Evolutionary conservation across 2,113 vertebrate genomes (phyloP).

Genomic region (Apodemus speciosus): DNA sequence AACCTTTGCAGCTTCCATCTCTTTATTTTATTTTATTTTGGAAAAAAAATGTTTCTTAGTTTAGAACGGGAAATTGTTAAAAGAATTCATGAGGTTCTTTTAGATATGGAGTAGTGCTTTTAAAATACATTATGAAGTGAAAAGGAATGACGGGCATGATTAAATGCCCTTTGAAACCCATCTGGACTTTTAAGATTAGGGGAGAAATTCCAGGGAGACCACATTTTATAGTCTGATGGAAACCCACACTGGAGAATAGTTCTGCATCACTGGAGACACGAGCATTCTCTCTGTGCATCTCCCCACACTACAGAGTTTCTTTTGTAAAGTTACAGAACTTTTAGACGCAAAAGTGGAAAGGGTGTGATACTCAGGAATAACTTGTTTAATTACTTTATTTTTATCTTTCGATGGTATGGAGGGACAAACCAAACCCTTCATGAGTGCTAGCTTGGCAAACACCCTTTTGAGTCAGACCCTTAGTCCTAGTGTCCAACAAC

Average conservation of each 20-base stretch:
- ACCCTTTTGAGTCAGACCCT: background rate
- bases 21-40: background rate
- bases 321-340: conserved; percentile 37
- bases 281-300: background rate
- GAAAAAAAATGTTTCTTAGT: conserved; percentile 36
- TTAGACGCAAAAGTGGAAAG: background rate
- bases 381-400: background rate
- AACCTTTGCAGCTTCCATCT: conserved; percentile 44
- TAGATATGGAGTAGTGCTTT: conserved; percentile 67
- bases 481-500: background rate
- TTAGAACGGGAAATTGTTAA: conserved; percentile 72
- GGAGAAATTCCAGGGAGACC: conserved; percentile 53
- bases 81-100: conserved; percentile 64
- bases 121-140: conserved; percentile 67
- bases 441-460: background rate
- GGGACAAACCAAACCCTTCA: background rate
- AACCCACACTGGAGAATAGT: conserved; percentile 62
- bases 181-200: conserved; percentile 66
- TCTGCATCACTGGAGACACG: conserved; percentile 24
- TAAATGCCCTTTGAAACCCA: conserved; percentile 66
- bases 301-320: background rate
- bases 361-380: background rate
- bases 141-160: conserved; percentile 59
- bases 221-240: conserved; percentile 64
- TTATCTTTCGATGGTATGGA: background rate